Percentiles rank a stretch among this genome's conserved stretches.
phyloP scores from a whole-genome alignment of 2,888 invertebrate genomes.

The Horisme vitalbata region DNA sequence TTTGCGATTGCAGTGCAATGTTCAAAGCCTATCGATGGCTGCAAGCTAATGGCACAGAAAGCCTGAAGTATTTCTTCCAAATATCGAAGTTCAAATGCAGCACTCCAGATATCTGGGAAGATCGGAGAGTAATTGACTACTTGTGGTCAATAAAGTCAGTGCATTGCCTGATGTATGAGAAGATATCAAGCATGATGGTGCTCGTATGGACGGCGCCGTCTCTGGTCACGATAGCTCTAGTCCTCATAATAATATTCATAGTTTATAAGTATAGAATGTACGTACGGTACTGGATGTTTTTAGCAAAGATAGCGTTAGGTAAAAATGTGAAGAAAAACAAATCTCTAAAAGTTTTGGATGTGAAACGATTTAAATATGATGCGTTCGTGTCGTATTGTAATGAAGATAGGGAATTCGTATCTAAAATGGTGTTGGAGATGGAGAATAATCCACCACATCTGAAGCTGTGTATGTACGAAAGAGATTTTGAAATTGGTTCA shows the following conservation, averaged over 20 bases:
- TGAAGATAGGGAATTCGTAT: constrained; percentile 84
- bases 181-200: constrained; percentile 63
- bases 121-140: constrained; percentile 65
- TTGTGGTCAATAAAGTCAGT: constrained; percentile 62
- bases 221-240: constrained; percentile 56
- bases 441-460: constrained; percentile 83
- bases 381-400: constrained; percentile 84
- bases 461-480: constrained; percentile 86
- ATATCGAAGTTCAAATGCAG: constrained; percentile 67
- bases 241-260: constrained; percentile 49
- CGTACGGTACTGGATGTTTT: constrained; percentile 80
- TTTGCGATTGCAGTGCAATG: constrained; percentile 79
- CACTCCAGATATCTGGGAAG: constrained; percentile 73
- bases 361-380: constrained; percentile 75
- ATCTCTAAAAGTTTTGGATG: constrained; percentile 34
- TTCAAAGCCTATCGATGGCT: constrained; percentile 68
- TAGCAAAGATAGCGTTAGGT: constrained; percentile 78
- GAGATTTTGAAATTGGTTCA: constrained; percentile 86
- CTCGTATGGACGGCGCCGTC: constrained; percentile 70
- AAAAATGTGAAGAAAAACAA: constrained; percentile 59
- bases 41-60: constrained; percentile 58
- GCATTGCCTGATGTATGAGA: constrained; percentile 66
- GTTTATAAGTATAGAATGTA: constrained; percentile 74
- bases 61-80: constrained; percentile 58
- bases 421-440: constrained; percentile 82